Percentiles rank a stretch among this genome's conserved stretches.
Evolutionary conservation across 2,113 vertebrate species (phyloP).

Genomic region (Notothenia rossii): DNA sequence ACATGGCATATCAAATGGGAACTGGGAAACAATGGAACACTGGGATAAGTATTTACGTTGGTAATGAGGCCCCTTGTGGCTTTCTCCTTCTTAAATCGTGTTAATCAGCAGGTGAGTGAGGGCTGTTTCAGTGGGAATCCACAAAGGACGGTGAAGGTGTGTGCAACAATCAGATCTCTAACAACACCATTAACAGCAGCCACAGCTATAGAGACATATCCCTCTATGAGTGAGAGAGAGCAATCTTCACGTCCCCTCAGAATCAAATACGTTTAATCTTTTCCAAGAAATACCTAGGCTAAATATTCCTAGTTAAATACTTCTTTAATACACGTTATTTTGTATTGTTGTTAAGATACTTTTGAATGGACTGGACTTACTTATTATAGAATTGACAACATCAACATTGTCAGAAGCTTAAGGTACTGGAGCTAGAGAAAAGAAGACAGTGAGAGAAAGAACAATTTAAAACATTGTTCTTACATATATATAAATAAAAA

Average conservation of each 20-base stretch:
- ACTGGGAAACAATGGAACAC: conserved; percentile 55
- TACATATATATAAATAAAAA: too few relatives aligned
- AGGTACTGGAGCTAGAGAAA: background rate
- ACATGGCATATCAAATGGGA: conserved; percentile 40
- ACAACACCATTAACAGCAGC: conserved; percentile 16
- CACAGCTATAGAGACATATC: conserved; percentile 24
- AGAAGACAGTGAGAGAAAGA: background rate
- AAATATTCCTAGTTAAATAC: too few relatives aligned
- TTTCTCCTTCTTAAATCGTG: conserved; percentile 71
- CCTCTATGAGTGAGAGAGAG: conserved; percentile 21
- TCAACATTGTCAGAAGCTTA: too few relatives aligned
- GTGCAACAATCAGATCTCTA: conserved; percentile 54
- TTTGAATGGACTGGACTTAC: too few relatives aligned
- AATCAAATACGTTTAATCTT: conserved; percentile 2
- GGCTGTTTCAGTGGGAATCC: conserved; percentile 69
- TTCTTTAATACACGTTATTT: too few relatives aligned
- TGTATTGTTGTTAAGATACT: too few relatives aligned
- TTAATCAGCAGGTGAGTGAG: conserved; percentile 78
- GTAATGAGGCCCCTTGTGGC: conserved; percentile 83
- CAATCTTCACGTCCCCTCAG: background rate
- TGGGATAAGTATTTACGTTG: conserved; percentile 77
- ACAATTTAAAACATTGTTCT: too few relatives aligned
- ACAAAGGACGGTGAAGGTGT: conserved; percentile 64
- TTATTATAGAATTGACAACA: too few relatives aligned
- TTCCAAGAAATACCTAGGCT: conserved; percentile 14